Conservation (phyloP, 2,797 vertebrate species). For the Spea hammondii region DNA sequence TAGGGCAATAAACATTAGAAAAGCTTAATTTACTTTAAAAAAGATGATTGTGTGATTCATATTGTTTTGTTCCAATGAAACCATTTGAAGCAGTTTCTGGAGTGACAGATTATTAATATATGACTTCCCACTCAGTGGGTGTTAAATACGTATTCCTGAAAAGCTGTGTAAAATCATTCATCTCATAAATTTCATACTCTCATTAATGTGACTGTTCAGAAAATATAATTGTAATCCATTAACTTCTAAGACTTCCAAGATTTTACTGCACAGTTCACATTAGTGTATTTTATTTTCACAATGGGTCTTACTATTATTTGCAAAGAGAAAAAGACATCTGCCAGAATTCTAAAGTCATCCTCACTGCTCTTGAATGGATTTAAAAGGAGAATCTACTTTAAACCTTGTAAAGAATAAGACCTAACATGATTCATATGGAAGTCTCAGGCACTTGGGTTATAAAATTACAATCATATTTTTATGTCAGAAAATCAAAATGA, state of each 20-base stretch:
- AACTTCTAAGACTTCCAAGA: background rate
- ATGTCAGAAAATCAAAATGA: too few species aligned
- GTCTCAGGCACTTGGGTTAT: too few species aligned
- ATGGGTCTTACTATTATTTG: background rate
- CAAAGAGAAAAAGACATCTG: background rate
- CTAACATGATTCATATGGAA: too few species aligned
- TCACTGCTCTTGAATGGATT: too few species aligned
- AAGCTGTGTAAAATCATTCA: slow-evolving; percentile 16
- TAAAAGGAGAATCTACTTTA: too few species aligned
- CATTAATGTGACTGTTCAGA: slow-evolving; percentile 1
- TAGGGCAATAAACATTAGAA: background rate
- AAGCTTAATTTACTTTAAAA: slow-evolving; percentile 6
- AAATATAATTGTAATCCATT: background rate
- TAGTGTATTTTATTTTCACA: background rate
- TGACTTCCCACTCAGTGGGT: slow-evolving; percentile 29
- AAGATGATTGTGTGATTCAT: background rate
- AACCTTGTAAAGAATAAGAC: too few species aligned
- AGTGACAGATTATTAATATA: slow-evolving; percentile 39
- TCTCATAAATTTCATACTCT: slow-evolving; percentile 4
- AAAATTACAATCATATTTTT: too few species aligned
- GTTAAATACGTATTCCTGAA: slow-evolving; percentile 23
- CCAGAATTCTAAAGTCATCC: background rate
- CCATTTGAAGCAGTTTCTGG: slow-evolving; percentile 16
- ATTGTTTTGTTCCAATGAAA: slow-evolving; percentile 22
- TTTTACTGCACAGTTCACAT: background rate